Evolutionary conservation across 2,797 vertebrate species (phyloP).

Genomic region (Synaphobranchus kaupii): DNA sequence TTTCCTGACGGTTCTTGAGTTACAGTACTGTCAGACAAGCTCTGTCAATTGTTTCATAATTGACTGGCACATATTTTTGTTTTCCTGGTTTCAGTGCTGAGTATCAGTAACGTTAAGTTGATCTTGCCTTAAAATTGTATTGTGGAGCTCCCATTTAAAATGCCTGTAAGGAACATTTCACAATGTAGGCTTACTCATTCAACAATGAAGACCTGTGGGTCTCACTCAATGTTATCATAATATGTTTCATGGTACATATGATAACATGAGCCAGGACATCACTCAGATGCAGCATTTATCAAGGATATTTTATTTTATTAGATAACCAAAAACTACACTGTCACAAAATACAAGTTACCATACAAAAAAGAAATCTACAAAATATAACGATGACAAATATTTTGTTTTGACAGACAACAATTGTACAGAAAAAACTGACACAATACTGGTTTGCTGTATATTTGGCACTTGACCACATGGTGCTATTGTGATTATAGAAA

Average conservation of each 20-base stretch:
- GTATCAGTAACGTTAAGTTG: background rate
- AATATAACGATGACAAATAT: slow-evolving; percentile 77
- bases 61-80: background rate
- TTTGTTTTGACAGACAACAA: slow-evolving; percentile 77
- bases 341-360: slow-evolving; percentile 80
- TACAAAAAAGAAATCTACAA: slow-evolving; percentile 85
- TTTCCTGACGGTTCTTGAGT: background rate
- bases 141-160: background rate
- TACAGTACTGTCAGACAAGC: background rate
- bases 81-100: background rate
- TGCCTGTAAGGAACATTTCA: too few species aligned
- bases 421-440: slow-evolving; percentile 80
- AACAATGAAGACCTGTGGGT: background rate
- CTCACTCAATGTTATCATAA: background rate
- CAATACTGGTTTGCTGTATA: slow-evolving; percentile 77
- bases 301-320: slow-evolving; percentile 59
- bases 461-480: slow-evolving; percentile 87
- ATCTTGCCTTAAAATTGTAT: background rate
- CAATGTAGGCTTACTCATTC: too few species aligned
- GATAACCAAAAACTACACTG: slow-evolving; percentile 76
- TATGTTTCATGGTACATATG: background rate
- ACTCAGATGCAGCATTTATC: slow-evolving; percentile 40
- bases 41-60: background rate
- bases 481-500: slow-evolving; percentile 65
- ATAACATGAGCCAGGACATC: background rate